Conservation (phyloP, 2,797 vertebrate genomes). For the Centropyge bicolor region DNA sequence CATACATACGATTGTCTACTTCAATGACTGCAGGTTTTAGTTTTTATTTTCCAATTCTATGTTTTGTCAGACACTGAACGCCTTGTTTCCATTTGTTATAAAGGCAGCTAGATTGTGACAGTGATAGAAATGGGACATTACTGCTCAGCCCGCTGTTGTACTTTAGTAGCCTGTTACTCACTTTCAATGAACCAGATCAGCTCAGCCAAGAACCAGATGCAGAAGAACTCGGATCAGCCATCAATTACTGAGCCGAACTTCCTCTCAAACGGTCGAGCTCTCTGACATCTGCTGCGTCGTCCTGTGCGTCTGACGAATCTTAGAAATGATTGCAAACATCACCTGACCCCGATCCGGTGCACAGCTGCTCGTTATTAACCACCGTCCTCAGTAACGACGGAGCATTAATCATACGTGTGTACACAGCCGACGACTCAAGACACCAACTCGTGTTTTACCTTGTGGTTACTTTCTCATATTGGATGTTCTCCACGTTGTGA, state of each 20-base stretch:
- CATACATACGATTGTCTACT: neutral
- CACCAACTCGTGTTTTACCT: neutral
- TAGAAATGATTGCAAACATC: neutral
- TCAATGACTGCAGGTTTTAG: neutral
- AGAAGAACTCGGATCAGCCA: neutral
- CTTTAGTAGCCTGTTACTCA: neutral
- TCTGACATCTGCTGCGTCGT: neutral
- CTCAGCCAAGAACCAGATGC: neutral
- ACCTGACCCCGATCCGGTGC: neutral
- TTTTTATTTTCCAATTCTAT: too few relatives aligned
- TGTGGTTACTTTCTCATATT: conserved; percentile 8
- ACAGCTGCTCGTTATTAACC: conserved; percentile 19
- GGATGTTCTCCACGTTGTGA: conserved; percentile 21
- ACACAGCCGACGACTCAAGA: conserved; percentile 16
- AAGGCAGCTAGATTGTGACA: neutral
- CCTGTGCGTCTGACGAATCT: neutral
- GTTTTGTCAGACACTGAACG: neutral
- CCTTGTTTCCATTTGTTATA: neutral
- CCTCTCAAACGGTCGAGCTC: neutral
- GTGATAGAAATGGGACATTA: neutral
- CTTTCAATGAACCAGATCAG: neutral
- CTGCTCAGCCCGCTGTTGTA: too few relatives aligned
- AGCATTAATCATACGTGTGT: conserved; percentile 24
- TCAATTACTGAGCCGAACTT: neutral
- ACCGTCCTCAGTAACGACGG: neutral